phyloP scores from a whole-genome alignment of 2,113 vertebrate species.

The Amblyopsis rosae region DNA sequence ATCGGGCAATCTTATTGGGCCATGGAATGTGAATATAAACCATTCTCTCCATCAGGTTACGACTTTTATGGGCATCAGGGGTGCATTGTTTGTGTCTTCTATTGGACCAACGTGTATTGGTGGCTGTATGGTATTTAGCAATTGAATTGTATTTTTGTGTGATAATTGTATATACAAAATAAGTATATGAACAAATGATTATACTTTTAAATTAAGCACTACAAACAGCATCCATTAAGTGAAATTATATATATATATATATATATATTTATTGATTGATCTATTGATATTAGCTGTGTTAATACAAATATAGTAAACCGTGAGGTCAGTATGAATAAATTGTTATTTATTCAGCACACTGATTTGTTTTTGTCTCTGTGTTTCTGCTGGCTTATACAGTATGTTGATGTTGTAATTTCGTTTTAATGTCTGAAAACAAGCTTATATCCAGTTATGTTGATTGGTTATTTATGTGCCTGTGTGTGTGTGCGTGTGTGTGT shows the following conservation, averaged over 20 bases:
- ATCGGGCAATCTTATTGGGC: constrained; percentile 33
- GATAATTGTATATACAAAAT: constrained; percentile 71
- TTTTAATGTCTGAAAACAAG: no score
- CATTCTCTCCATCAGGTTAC: constrained; percentile 29
- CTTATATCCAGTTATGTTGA: no score
- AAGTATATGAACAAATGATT: constrained; percentile 57
- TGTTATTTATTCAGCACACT: constrained; percentile 63
- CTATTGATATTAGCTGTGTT: constrained; percentile 73
- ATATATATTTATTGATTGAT: constrained; percentile 72
- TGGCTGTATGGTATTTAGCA: constrained; percentile 76
- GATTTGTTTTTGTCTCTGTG: constrained; percentile 30
- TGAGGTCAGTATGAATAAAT: constrained; percentile 64
- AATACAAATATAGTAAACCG: constrained; percentile 68
- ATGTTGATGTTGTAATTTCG: background rate
- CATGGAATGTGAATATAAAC: constrained; percentile 64
- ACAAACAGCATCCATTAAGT: constrained; percentile 69
- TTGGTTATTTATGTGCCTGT: background rate
- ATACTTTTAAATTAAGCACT: constrained; percentile 76
- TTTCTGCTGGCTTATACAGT: background rate
- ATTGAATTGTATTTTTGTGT: constrained; percentile 86
- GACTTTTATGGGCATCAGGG: constrained; percentile 5
- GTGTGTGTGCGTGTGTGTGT: background rate
- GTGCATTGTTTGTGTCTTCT: constrained; percentile 56
- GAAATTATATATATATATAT: constrained; percentile 60
- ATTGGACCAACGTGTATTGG: constrained; percentile 70